These are phyloP conservation scores for Tenrec ecaudatus DNA, from an alignment of 2,113 vertebrate species.

Conservation along the genomic window DNA sequence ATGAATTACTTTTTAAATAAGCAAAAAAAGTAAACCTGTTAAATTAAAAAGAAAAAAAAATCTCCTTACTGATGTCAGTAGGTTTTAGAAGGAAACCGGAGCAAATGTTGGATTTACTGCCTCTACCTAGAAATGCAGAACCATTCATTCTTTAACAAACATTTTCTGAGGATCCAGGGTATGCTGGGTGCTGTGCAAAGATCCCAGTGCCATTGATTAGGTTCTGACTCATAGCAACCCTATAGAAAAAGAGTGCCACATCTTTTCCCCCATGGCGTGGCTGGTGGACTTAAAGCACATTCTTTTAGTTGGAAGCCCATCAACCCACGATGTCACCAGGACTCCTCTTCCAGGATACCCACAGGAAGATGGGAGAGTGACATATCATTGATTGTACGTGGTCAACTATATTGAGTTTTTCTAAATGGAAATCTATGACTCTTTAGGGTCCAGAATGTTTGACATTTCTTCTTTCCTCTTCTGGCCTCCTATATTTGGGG, in stretches of 20 bases:
- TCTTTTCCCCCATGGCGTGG: no score
- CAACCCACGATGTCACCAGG: no score
- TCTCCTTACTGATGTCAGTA: background rate
- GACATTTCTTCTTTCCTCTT: background rate
- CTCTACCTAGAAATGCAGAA: background rate
- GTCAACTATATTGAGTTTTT: background rate
- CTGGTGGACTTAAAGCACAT: no score
- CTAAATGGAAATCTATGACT: slow-evolving; percentile 14
- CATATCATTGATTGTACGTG: background rate
- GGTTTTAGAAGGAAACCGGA: background rate
- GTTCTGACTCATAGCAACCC: background rate
- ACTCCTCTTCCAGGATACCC: background rate
- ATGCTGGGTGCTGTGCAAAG: background rate
- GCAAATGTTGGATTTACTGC: background rate
- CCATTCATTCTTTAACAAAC: background rate
- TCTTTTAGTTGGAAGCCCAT: no score
- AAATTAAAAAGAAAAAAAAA: background rate
- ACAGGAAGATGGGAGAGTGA: background rate
- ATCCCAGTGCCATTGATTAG: no score
- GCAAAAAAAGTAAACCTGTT: no score
- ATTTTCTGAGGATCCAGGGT: background rate
- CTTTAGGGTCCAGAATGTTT: background rate
- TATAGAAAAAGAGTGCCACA: no score
- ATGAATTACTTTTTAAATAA: no score
- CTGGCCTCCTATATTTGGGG: background rate